phyloP scores from a whole-genome alignment of 2,888 invertebrate genomes.

The Palloptera scutellata region DNA sequence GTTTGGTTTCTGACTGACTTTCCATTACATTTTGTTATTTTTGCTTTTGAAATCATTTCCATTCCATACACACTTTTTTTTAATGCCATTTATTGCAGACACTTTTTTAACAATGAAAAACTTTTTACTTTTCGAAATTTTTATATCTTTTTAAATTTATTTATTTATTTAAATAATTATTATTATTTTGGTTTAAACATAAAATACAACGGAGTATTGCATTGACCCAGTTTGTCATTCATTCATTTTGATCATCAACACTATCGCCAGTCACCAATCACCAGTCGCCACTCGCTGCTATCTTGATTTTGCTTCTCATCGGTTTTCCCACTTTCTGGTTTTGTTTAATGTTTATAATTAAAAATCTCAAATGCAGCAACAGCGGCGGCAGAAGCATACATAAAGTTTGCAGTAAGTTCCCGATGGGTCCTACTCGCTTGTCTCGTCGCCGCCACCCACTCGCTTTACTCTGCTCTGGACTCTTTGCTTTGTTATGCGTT shows the following conservation, averaged over 20 bases:
- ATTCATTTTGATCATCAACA: slow-evolving; percentile 19
- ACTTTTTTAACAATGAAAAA: too few species aligned
- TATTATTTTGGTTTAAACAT: slow-evolving; percentile 2
- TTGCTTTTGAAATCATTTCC: too few species aligned
- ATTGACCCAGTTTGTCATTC: slow-evolving; percentile 30
- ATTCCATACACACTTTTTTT: too few species aligned
- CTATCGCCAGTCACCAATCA: neutral
- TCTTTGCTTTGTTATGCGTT: too few species aligned
- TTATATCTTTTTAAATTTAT: slow-evolving; percentile 17
- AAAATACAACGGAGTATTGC: slow-evolving; percentile 38
- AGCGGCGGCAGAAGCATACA: too few species aligned
- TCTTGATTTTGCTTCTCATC: slow-evolving; percentile 23
- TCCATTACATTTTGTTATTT: too few species aligned
- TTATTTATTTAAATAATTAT: slow-evolving; percentile 29
- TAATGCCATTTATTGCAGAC: too few species aligned
- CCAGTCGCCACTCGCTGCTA: slow-evolving; percentile 20
- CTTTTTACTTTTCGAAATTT: slow-evolving; percentile 13
- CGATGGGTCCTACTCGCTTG: too few species aligned
- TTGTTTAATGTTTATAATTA: neutral
- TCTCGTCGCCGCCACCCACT: too few species aligned
- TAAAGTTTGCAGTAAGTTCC: too few species aligned
- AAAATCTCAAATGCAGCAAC: slow-evolving; percentile 4
- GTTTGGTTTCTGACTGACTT: too few species aligned
- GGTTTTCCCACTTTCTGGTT: neutral
- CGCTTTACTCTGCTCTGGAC: too few species aligned